phyloP scores from a whole-genome alignment of 1,140 invertebrate genomes.

The Tigriopus japonicus region DNA sequence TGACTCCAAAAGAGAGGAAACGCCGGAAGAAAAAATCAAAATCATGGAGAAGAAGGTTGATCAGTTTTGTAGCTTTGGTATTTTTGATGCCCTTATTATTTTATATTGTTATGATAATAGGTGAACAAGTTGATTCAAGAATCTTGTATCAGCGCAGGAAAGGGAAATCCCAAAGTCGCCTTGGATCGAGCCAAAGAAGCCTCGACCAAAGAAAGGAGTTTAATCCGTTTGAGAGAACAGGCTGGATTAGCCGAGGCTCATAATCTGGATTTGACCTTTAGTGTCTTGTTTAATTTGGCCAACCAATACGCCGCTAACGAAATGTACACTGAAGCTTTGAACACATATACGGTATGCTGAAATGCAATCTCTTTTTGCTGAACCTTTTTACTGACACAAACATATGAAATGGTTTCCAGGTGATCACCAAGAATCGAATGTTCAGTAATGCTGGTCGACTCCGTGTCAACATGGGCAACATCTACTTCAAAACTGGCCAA shows the following conservation, averaged over 20 bases:
- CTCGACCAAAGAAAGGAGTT: constrained; percentile 64
- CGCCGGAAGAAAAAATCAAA: constrained; percentile 24
- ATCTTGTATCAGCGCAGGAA: constrained; percentile 44
- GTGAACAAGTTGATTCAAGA: constrained; percentile 62
- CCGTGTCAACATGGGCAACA: constrained; percentile 96
- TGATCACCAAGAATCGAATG: constrained; percentile 58
- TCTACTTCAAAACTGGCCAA: constrained; percentile 85
- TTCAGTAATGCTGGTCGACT: constrained; percentile 72
- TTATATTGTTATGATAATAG: constrained; percentile 46
- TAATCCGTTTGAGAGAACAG: constrained; percentile 80
- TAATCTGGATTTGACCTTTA: constrained; percentile 48
- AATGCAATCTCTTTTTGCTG: no score
- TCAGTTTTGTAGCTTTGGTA: background rate
- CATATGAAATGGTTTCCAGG: constrained; percentile 22
- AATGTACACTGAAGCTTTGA: constrained; percentile 84
- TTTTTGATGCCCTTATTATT: constrained; percentile 44
- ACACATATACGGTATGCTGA: constrained; percentile 53
- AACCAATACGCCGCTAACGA: constrained; percentile 82
- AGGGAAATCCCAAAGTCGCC: constrained; percentile 42
- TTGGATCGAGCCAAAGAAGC: constrained; percentile 91
- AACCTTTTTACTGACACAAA: no score
- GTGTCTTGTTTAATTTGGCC: constrained; percentile 84
- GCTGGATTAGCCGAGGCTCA: constrained; percentile 62
- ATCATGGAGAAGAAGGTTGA: constrained; percentile 2
- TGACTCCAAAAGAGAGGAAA: constrained; percentile 50